Evolutionary conservation across 1,140 invertebrate species (phyloP).

Genomic region (Tetragonula clypearis): DNA sequence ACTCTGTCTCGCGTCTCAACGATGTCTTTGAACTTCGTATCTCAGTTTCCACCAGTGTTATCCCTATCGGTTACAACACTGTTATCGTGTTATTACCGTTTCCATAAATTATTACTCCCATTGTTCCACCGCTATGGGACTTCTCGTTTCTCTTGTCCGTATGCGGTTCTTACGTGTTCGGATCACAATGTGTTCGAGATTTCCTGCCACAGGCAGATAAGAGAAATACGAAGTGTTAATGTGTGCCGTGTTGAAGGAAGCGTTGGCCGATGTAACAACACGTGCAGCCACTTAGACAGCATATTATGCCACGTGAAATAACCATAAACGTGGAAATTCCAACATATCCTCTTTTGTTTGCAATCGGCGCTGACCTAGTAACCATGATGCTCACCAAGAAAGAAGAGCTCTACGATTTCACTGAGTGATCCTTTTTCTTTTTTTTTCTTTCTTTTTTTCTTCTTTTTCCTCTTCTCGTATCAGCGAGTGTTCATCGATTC

Average conservation of each 20-base stretch:
- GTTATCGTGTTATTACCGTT: background rate
- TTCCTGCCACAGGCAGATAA: background rate
- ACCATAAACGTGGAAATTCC: constrained; percentile 46
- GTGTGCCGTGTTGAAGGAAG: background rate
- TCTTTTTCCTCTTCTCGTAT: background rate
- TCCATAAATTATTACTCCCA: background rate
- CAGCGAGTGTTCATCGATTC: constrained; percentile 12
- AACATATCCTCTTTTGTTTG: constrained; percentile 36
- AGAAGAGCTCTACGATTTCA: constrained; percentile 39
- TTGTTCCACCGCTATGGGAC: background rate
- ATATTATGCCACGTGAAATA: constrained; percentile 43
- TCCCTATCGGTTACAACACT: background rate
- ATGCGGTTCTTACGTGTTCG: background rate
- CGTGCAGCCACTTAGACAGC: background rate
- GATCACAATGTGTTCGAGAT: no score
- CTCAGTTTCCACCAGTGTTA: background rate
- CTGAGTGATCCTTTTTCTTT: constrained; percentile 43
- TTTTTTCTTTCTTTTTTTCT: no score
- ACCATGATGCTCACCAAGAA: constrained; percentile 43
- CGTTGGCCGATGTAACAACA: constrained; percentile 4
- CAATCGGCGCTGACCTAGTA: constrained; percentile 56
- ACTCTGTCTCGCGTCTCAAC: background rate
- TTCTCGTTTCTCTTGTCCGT: no score
- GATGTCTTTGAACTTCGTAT: background rate
- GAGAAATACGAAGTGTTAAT: background rate